Evolutionary conservation across 2,113 vertebrate species (phyloP), one percentile per base, ranked within the genome.

Genomic region (Hemibagrus wyckioides): DNA sequence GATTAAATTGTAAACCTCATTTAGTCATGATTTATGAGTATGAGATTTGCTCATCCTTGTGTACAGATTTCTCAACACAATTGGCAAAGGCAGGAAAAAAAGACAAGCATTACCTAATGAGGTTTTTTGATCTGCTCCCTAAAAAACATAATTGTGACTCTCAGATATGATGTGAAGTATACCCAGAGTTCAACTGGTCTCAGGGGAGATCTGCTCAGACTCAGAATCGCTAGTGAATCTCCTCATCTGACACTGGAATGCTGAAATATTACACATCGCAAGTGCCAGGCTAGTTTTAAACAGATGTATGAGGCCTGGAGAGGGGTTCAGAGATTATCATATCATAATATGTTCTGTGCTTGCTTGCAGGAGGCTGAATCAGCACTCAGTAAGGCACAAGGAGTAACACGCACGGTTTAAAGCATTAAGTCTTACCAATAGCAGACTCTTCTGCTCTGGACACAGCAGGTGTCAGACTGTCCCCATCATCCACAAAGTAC

Each of bases 371-470:
- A 54, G 69, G 14, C 76, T 67, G 48, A 54, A 63, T 67, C 59
- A 80, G 75, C 59, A 7, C 8, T 65, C 44, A 50, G 19, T 65
- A 59, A 17, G 33, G 13, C 30, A 65, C n/a, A n/a, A n/a, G n/a
- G n/a, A n/a, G n/a, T n/a, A n/a, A n/a, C n/a, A n/a, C n/a, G n/a
- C n/a, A n/a, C n/a, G n/a, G n/a, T 89, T 56, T 56, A 65, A 36
- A 67, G 33, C 6, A 23, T 76, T 82, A 77, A 86, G 2, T 84
- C 65, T 69, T 77, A 85, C n/a, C 75, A 80, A 83, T 63, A 57
- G n/a, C n/a, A 84, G 82, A 28, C 19, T 52, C 39, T 50, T 67
- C 25, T 52, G 52, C 48, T 41, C 33, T 39, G 83, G 44, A 33
- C 76, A 52, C 48, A 9, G 17, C 30, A 39, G 30, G 30, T 56